These are phyloP conservation scores for Bos javanicus DNA, from an alignment of 2,113 vertebrate genomes.

Conservation along the genomic window DNA sequence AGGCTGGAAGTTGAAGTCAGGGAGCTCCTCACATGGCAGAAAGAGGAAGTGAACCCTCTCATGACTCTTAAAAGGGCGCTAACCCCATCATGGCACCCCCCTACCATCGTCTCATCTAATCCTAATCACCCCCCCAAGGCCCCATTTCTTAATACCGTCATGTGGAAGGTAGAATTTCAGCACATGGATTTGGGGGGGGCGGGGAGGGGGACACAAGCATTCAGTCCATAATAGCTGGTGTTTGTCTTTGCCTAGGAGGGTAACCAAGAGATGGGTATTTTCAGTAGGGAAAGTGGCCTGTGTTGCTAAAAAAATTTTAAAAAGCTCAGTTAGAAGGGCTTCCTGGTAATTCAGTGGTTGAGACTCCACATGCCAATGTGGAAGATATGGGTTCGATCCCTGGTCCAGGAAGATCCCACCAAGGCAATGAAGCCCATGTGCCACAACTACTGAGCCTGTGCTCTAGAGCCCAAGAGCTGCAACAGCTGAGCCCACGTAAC, in stretches of 20 bases:
- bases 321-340: not conserved
- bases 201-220: not conserved
- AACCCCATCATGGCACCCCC: not conserved
- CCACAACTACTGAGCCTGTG: not conserved
- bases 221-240: not conserved
- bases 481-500: not conserved
- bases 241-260: not conserved
- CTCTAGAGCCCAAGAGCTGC: not conserved
- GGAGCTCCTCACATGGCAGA: not conserved
- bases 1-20: not conserved
- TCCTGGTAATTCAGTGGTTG: not conserved
- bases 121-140: not conserved
- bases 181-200: accelerated
- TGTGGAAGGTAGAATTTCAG: not conserved
- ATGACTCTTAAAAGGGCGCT: not conserved
- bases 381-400: not conserved
- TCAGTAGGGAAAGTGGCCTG: not conserved
- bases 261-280: not conserved
- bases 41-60: not conserved
- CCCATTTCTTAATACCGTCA: not conserved
- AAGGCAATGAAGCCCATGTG: not conserved
- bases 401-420: not conserved
- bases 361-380: not conserved
- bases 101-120: not conserved
- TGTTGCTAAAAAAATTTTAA: not conserved